A percentile compares a stretch with the other conserved stretches of the same genome.
phyloP scores from a whole-genome alignment of 2,888 invertebrate genomes.

The Epinotia brunnichana region DNA sequence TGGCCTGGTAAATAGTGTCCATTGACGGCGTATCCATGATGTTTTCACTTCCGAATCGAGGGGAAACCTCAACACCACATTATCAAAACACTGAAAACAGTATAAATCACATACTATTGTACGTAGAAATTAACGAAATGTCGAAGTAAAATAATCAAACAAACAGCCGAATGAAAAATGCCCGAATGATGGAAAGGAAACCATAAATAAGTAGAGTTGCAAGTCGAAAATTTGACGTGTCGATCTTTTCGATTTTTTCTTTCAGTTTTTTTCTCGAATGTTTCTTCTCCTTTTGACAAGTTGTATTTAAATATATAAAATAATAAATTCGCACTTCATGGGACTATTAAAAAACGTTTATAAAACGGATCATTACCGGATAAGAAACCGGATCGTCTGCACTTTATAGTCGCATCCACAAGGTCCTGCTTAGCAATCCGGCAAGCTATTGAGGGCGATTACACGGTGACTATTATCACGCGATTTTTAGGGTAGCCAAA shows the following conservation, averaged over 20 bases:
- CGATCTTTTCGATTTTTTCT: neutral
- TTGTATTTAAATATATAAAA: no score
- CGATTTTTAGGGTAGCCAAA: no score
- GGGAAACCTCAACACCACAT: conserved; percentile 59
- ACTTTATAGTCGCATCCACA: no score
- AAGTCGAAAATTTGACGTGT: conserved; percentile 32
- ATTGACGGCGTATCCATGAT: conserved; percentile 76
- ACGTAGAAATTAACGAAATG: conserved; percentile 65
- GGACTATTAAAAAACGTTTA: no score
- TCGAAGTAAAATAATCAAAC: conserved; percentile 59
- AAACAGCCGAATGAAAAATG: conserved; percentile 50
- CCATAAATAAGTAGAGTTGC: conserved; percentile 30
- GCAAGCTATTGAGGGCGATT: no score
- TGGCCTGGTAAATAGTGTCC: conserved; percentile 80
- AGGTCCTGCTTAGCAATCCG: no score
- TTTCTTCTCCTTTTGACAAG: no score
- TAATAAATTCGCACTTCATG: no score
- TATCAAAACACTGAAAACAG: conserved; percentile 53
- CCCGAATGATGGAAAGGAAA: conserved; percentile 29
- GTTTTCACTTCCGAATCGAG: conserved; percentile 49
- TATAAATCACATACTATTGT: conserved; percentile 63
- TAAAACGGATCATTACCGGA: no score
- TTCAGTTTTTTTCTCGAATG: neutral
- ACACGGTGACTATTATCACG: no score
- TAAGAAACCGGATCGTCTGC: no score